Evolutionary conservation across 2,888 invertebrate genomes (phyloP).

Genomic region (Limnephilus rhombicus): DNA sequence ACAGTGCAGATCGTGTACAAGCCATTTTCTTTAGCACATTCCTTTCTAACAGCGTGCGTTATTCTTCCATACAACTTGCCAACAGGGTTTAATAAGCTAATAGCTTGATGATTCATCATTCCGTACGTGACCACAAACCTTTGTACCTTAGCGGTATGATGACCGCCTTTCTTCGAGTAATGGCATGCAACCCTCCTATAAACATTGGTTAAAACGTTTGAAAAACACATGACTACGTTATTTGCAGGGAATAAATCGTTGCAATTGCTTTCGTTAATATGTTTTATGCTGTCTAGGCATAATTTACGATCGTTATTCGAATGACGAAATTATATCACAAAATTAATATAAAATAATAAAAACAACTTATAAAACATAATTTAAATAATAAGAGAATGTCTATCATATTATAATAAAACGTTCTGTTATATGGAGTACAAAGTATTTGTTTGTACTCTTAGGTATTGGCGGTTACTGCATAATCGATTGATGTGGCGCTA

Average conservation of each 20-base stretch:
- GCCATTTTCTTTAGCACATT: no score
- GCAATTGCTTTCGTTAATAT: not conserved
- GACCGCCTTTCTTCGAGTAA: not conserved
- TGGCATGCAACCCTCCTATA: not conserved
- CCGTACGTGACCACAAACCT: not conserved
- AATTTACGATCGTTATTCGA: not conserved
- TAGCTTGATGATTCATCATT: not conserved
- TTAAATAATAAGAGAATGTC: no score
- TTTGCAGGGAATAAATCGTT: not conserved
- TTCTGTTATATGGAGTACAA: no score
- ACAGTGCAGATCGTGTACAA: no score
- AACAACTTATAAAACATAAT: no score
- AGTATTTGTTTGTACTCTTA: no score
- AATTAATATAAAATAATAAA: no score
- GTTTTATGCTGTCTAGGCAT: not conserved
- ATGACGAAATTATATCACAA: not conserved
- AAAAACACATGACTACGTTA: not conserved
- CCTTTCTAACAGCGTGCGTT: not conserved
- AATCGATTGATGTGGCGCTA: no score
- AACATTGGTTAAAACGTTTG: not conserved
- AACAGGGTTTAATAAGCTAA: not conserved
- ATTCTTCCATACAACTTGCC: not conserved
- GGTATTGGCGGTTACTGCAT: no score
- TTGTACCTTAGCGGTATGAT: not conserved
- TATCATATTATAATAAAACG: no score